Evolutionary conservation across 2,113 vertebrate genomes (phyloP).

Genomic region (Hepsetus odoe): DNA sequence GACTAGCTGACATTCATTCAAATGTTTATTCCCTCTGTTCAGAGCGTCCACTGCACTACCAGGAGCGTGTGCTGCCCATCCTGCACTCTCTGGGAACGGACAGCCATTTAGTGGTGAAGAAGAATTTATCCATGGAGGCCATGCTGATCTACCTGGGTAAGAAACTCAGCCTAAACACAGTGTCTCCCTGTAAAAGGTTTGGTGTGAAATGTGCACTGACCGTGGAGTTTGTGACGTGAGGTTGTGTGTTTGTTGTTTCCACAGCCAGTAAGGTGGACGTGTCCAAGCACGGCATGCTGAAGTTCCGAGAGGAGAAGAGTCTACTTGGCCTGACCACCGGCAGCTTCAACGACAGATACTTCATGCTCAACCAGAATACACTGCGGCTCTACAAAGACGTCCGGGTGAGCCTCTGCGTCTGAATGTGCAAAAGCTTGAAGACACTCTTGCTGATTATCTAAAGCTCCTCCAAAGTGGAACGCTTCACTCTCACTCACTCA

Average conservation of each 20-base stretch:
- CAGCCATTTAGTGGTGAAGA: slow-evolving; percentile 89
- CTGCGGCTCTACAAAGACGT: slow-evolving; percentile 93
- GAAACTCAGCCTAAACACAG: neutral
- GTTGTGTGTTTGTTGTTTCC: neutral
- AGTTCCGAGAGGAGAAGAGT: slow-evolving; percentile 88
- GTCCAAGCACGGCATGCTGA: slow-evolving; percentile 91
- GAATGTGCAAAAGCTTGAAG: neutral
- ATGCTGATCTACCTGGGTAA: slow-evolving; percentile 88
- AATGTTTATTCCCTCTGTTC: slow-evolving; percentile 28
- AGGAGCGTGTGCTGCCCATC: slow-evolving; percentile 89
- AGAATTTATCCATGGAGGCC: slow-evolving; percentile 83
- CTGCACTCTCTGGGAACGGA: slow-evolving; percentile 84
- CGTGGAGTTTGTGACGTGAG: too few species aligned
- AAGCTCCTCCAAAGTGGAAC: neutral
- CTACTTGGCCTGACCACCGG: slow-evolving; percentile 80
- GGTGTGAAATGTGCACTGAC: neutral
- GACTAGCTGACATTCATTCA: too few species aligned
- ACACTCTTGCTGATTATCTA: too few species aligned
- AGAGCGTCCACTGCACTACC: slow-evolving; percentile 91
- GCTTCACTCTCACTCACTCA: too few species aligned
- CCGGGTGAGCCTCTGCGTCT: slow-evolving; percentile 73
- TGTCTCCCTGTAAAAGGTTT: too few species aligned
- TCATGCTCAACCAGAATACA: slow-evolving; percentile 84
- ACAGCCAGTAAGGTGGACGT: slow-evolving; percentile 84
- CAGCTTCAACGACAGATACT: slow-evolving; percentile 90